Conservation (phyloP, 1,140 invertebrate species). For the Pygmarrhopalites habei region DNA sequence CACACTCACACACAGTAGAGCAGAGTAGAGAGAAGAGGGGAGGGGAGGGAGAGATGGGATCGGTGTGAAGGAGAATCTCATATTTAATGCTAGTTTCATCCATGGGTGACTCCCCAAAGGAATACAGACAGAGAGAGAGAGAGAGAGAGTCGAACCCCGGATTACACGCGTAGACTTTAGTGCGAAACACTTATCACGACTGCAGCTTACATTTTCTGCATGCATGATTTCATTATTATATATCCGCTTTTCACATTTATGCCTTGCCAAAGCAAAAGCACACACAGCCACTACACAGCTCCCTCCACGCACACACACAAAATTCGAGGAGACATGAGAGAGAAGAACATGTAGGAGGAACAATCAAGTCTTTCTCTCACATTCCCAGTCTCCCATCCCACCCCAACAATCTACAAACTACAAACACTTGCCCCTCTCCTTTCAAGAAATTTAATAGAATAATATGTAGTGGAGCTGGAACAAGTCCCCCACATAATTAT, state of each 20-base stretch:
- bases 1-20: too few species aligned
- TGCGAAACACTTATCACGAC: constrained; percentile 23
- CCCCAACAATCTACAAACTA: too few species aligned
- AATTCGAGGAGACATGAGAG: too few species aligned
- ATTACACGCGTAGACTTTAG: constrained; percentile 21
- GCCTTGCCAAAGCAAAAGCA: neutral
- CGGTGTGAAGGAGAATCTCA: constrained; percentile 12
- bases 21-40: neutral
- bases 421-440: too few species aligned
- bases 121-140: neutral
- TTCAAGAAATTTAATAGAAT: too few species aligned
- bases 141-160: constrained; percentile 11
- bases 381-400: too few species aligned
- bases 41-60: neutral
- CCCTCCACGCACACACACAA: neutral
- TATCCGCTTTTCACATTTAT: constrained; percentile 17
- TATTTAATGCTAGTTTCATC: constrained; percentile 15
- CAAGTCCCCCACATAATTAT: too few species aligned
- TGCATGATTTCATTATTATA: constrained; percentile 27
- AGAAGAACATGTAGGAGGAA: too few species aligned
- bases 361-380: too few species aligned
- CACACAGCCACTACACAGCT: neutral
- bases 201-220: constrained; percentile 22
- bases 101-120: constrained; percentile 2
- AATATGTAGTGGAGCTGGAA: too few species aligned